phyloP scores from a whole-genome alignment of 1,140 invertebrate species.

The Ectropis grisescens region DNA sequence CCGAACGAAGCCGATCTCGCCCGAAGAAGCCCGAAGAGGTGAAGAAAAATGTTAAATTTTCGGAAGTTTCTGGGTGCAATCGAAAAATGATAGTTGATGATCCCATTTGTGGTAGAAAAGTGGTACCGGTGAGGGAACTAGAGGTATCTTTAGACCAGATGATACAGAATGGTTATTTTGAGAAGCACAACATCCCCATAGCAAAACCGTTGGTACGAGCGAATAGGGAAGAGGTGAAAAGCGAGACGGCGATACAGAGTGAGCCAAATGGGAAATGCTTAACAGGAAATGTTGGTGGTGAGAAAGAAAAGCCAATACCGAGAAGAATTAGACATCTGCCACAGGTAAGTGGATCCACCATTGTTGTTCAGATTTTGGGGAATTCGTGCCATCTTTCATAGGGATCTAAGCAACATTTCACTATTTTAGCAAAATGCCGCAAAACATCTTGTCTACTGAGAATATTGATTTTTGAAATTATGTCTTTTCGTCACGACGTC shows the following conservation, averaged over 20 bases:
- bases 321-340: conserved; percentile 56
- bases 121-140: conserved; percentile 56
- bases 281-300: conserved; percentile 14
- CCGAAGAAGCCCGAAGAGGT: conserved; percentile 39
- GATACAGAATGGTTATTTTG: conserved; percentile 61
- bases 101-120: conserved; percentile 42
- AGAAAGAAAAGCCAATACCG: conserved; percentile 21
- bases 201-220: conserved; percentile 17
- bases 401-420: too few relatives aligned
- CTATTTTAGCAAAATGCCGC: too few relatives aligned
- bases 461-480: too few relatives aligned
- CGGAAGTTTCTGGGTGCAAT: conserved; percentile 62
- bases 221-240: conserved; percentile 26
- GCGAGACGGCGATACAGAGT: conserved; percentile 2
- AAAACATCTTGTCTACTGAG: too few relatives aligned
- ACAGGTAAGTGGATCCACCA: conserved; percentile 47
- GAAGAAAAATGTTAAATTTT: conserved; percentile 68
- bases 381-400: too few relatives aligned
- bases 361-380: too few relatives aligned
- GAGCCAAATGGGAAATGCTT: conserved; percentile 54
- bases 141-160: conserved; percentile 66
- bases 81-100: conserved; percentile 60
- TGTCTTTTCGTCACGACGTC: too few relatives aligned
- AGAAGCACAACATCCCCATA: conserved; percentile 63
- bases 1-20: conserved; percentile 24